A percentile compares a stretch with the other conserved stretches of the same genome.
These are phyloP conservation scores for Hirundo rustica DNA, from an alignment of 2,797 vertebrate species.

Conservation along the genomic window DNA sequence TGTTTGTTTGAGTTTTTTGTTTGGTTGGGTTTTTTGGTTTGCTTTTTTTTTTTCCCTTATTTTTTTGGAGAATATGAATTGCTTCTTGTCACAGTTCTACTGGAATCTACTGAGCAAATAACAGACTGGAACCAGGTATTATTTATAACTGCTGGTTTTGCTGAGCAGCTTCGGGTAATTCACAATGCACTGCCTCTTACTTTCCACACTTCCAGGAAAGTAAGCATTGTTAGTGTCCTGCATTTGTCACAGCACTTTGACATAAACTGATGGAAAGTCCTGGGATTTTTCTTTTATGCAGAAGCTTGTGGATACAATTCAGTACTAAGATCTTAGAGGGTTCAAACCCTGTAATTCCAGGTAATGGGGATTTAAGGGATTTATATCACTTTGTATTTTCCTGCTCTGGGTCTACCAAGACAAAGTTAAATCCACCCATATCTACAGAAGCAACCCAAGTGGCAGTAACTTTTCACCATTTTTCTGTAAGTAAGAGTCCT, in stretches of 20 bases:
- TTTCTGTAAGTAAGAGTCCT: background rate
- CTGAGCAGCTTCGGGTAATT: background rate
- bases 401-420: background rate
- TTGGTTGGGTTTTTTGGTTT: too few species aligned
- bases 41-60: background rate
- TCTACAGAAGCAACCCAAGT: background rate
- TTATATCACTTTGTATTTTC: background rate
- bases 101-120: background rate
- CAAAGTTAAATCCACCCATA: background rate
- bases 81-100: background rate
- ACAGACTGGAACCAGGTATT: background rate
- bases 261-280: background rate
- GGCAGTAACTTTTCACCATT: background rate
- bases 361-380: background rate
- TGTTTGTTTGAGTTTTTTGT: too few species aligned
- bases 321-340: background rate
- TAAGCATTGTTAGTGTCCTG: accelerated
- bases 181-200: background rate
- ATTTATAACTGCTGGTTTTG: background rate
- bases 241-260: background rate
- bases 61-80: background rate
- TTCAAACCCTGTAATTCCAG: background rate
- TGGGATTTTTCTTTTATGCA: background rate
- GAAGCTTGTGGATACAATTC: background rate
- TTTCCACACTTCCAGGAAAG: background rate